Evolutionary conservation across 2,797 vertebrate species (phyloP), one percentile per base, ranked within the genome.

Genomic region (Parauchenoglanis ngamensis): DNA sequence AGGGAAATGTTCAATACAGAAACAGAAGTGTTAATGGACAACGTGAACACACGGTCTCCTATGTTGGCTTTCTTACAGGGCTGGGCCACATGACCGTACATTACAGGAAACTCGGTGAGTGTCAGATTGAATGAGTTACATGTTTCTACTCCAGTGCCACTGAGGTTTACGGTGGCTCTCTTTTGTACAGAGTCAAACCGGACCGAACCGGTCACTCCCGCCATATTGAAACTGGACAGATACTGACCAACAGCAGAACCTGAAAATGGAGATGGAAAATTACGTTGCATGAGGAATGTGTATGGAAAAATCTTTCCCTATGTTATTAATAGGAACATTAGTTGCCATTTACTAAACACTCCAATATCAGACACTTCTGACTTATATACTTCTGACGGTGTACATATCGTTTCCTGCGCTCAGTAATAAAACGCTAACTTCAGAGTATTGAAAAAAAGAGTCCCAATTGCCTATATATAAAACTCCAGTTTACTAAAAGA

Each of bases 31-130:
- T 81, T 52, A 3, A 92, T 89, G 0, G 81, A 85, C 75, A 96
- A 93, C 0, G 59, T 88, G 84, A 94, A 95, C 46, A 95, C 2
- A 0, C 83, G 89, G 0, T 89, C 31, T 77, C 96, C 96, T 0
- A 96, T 91, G 54, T 94, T 91, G 7, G 75, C 88, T 70, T 93
- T 91, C 40, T 91, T 90, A 86, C 96, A 97, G 19, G 96, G 95
- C 15, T 93, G 89, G 52, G 54, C 82, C 67, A 91, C 94, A 68
- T 95, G 94, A 52, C 96, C 95, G 0, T 94, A 95, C 94, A 94
- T 95, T 65, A 97, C 94, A 0, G 96, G 96, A 83, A 96, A 97
- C 63, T 89, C 65, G 0, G 91, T 95, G n/a, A 97, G 83, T 59
- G 93, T 94, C 65, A 97, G n/a, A 52, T 91, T 94, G 28, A 95